These are phyloP conservation scores for Trinectes maculatus DNA, from an alignment of 2,113 vertebrate species.

Conservation along the genomic window DNA sequence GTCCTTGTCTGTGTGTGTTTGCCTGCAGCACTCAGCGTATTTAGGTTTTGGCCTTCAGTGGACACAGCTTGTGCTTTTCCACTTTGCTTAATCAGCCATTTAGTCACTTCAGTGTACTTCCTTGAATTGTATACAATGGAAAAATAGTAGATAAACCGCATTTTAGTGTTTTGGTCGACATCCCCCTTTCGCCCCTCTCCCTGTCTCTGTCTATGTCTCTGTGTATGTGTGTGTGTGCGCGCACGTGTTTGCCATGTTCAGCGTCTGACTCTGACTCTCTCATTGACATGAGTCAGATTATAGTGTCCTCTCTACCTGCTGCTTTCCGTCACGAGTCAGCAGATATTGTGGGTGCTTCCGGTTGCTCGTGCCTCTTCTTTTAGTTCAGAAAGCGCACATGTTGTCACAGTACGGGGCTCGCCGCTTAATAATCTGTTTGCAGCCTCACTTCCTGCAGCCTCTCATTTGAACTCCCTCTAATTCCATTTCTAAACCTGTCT, in stretches of 20 bases:
- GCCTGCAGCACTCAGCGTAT: not conserved
- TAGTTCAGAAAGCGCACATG: not conserved
- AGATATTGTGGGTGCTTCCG: not conserved
- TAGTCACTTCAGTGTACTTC: conserved; percentile 26
- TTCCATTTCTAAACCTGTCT: conserved; percentile 24
- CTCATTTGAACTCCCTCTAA: conserved; percentile 17
- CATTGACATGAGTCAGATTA: conserved; percentile 5
- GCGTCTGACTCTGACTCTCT: not conserved
- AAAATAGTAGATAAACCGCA: conserved; percentile 1
- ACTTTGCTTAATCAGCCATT: conserved; percentile 46
- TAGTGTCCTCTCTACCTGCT: not conserved
- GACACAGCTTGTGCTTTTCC: not conserved
- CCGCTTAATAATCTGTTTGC: conserved; percentile 8
- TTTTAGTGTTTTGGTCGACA: conserved; percentile 10
- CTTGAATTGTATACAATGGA: not conserved
- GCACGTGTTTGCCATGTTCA: conserved; percentile 17
- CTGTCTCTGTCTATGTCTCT: not conserved
- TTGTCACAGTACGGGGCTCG: not conserved
- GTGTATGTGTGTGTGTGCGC: too few species aligned
- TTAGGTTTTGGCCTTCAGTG: conserved; percentile 24
- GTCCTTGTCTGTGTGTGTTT: conserved; percentile 4
- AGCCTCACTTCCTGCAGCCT: not conserved
- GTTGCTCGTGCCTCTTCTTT: conserved; percentile 4
- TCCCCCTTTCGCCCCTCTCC: too few species aligned
- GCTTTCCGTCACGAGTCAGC: not conserved